Base-by-base conservation (phyloP, 2,888 invertebrate genomes). In the Epinotia demarniana region DNA sequence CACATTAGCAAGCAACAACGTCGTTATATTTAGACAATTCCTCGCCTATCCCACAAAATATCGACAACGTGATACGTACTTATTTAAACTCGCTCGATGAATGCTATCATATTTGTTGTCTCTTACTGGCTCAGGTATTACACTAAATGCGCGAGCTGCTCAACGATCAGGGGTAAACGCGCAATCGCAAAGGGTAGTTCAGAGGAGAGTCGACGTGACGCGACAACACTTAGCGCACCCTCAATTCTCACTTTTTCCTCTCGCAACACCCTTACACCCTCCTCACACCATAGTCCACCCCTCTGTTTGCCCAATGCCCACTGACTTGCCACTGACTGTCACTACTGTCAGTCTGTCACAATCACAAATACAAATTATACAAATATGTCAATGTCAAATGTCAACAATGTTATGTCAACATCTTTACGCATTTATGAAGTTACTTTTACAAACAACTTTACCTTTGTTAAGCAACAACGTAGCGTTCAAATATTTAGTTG, bases 21-120 rank as follows among this genome's bases (percentile, higher is more conserved):
- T 81, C 84, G 80, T 82, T 85, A 81, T 80, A 82, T 85, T 81
- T 84, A 84, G 85, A 84, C 82, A 80, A 84, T 84, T 83, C 85
- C 85, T 87, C 81, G 89, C 89, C 92, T 90, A 90, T 89, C 92
- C 92, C 92, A 89, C 89, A 91, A 91, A 92, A 91, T 92, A 92
- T 93, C 92, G 92, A 93, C 90, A 88, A 79, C 81, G 82, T 84
- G 82, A 86, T 89, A 89, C 90, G 84, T 90, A 90, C 87, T 86
- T 85, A 80, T 84, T 64, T 85, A 83, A 84, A 80, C 78, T 84
- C 89, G 87, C 85, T 89, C 92, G 87, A 90, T 88, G 87, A 85
- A 79, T 81, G 77, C 82, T 80, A 72, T 73, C 43, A 57, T 84
- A 90, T 92, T 86, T 81, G 86, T 92, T 81, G 87, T 94, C 93